Evolutionary conservation across 2,113 vertebrate genomes (phyloP).

Genomic region (Canis aureus): DNA sequence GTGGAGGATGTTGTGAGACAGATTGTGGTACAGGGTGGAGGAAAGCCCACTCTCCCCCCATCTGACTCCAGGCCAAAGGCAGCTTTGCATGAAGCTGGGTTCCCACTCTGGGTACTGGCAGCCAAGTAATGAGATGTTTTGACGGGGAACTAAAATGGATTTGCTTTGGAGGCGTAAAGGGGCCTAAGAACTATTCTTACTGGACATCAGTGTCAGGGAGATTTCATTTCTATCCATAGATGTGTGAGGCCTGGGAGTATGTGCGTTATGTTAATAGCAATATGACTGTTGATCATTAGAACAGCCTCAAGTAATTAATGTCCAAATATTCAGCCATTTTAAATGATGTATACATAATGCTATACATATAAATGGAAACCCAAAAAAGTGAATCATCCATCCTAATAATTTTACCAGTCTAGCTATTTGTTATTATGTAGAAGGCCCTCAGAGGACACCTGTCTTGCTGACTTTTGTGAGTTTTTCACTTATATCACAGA

Average conservation of each 20-base stretch:
- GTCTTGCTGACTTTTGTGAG: neutral
- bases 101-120: neutral
- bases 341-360: neutral
- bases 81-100: neutral
- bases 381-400: neutral
- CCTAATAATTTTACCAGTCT: neutral
- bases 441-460: neutral
- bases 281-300: neutral
- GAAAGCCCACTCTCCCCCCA: neutral
- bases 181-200: neutral
- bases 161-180: neutral
- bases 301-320: neutral
- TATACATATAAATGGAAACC: neutral
- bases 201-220: neutral
- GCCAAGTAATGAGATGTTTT: accelerated
- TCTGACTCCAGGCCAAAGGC: neutral
- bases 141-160: neutral
- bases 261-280: neutral
- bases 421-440: neutral
- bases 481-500: neutral
- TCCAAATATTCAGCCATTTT: neutral
- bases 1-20: neutral
- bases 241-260: neutral
- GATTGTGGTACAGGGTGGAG: neutral
- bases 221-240: neutral